These are phyloP conservation scores for Urocolius indicus DNA, from an alignment of 2,113 vertebrate genomes.

Conservation along the genomic window DNA sequence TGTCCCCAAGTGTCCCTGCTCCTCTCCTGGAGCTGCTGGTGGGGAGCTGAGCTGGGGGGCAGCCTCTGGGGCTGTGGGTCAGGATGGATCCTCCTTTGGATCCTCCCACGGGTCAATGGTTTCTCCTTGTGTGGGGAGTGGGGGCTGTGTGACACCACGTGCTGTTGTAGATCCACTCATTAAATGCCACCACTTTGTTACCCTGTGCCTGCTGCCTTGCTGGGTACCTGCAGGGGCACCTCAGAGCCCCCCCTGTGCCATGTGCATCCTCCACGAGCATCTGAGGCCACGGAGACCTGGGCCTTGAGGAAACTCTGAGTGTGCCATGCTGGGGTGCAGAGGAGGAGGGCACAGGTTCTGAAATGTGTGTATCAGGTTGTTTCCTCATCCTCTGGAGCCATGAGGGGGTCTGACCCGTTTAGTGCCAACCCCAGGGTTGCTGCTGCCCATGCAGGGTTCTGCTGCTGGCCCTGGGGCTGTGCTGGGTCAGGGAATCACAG, in stretches of 20 bases:
- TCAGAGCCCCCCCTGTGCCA: not conserved
- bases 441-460: not conserved
- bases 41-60: not conserved
- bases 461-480: not conserved
- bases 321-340: fast-evolving
- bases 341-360: not conserved
- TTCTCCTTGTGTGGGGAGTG: too few relatives aligned
- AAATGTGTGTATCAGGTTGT: not conserved
- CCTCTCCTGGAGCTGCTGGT: not conserved
- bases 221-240: too few relatives aligned
- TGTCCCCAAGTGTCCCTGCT: not conserved
- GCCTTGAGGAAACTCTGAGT: not conserved
- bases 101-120: too few relatives aligned
- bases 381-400: not conserved
- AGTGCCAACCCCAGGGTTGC: fast-evolving
- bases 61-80: slow-evolving; percentile 24
- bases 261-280: fast-evolving
- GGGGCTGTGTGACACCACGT: slow-evolving; percentile 54
- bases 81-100: slow-evolving; percentile 44
- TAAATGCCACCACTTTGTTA: slow-evolving; percentile 75
- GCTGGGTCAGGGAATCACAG: too few relatives aligned
- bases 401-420: not conserved
- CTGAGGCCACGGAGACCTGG: not conserved
- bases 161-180: slow-evolving; percentile 60
- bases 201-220: not conserved